A percentile compares a stretch with the other conserved stretches of the same genome.
Conservation (phyloP, 2,888 invertebrate species). For the Stenodera caucasica region DNA sequence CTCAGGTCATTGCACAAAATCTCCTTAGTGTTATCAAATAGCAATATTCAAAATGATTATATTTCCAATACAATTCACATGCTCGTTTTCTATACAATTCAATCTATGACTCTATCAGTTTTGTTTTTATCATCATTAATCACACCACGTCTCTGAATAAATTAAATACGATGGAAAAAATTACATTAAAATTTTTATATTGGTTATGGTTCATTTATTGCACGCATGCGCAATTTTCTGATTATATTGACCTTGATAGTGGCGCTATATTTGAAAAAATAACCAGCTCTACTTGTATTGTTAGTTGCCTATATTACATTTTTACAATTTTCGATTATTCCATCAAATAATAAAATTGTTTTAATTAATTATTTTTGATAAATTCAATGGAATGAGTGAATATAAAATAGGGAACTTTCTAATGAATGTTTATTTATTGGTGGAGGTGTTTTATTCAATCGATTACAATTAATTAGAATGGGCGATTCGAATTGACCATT, state of each 20-base stretch:
- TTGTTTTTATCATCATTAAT: neutral
- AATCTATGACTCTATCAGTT: neutral
- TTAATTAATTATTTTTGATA: too few relatives aligned
- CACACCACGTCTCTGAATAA: neutral
- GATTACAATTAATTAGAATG: neutral
- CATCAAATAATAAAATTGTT: too few relatives aligned
- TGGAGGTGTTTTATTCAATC: neutral
- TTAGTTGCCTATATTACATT: slow-evolving; percentile 15
- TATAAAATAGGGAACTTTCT: too few relatives aligned
- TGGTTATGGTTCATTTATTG: neutral
- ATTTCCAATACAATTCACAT: slow-evolving; percentile 1
- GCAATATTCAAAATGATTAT: too few relatives aligned
- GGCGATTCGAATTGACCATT: neutral
- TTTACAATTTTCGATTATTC: too few relatives aligned
- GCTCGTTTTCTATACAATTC: too few relatives aligned
- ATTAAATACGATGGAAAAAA: neutral
- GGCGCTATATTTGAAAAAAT: slow-evolving; percentile 14
- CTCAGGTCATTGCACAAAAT: neutral
- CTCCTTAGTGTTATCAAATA: neutral
- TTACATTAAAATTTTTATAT: neutral
- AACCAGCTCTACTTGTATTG: neutral
- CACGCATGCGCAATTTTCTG: neutral
- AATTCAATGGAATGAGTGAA: too few relatives aligned
- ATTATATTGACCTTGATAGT: slow-evolving; percentile 9
- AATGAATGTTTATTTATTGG: too few relatives aligned